phyloP scores from a whole-genome alignment of 2,113 vertebrate species.

The Pitta sordida region DNA sequence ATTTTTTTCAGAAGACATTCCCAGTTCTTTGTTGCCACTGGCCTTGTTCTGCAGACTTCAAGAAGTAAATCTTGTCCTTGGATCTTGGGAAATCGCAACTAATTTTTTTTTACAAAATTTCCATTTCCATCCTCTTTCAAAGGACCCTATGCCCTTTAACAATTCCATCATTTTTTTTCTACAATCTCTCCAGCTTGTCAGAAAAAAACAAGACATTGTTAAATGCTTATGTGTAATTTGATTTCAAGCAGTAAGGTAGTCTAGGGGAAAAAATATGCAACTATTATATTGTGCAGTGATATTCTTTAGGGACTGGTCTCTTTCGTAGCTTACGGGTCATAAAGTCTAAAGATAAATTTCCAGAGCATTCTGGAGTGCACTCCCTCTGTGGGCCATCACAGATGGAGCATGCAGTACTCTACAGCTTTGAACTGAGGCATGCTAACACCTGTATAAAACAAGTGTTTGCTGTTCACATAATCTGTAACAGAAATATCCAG shows the following conservation, averaged over 20 bases:
- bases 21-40: neutral
- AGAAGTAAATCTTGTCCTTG: neutral
- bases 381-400: neutral
- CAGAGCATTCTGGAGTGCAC: neutral
- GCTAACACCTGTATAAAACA: neutral
- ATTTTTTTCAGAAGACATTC: neutral
- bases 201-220: neutral
- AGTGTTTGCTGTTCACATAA: neutral
- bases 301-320: neutral
- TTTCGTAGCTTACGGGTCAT: neutral
- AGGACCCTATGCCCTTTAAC: neutral
- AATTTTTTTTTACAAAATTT: neutral
- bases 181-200: neutral
- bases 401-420: neutral
- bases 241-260: neutral
- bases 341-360: neutral
- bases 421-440: neutral
- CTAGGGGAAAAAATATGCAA: neutral
- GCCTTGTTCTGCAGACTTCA: neutral
- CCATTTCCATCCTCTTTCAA: neutral
- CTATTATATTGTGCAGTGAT: neutral
- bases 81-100: neutral
- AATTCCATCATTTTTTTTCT: neutral
- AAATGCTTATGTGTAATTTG: neutral
- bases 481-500: neutral